phyloP scores from a whole-genome alignment of 2,113 vertebrate species.

The Bubo bubo region DNA sequence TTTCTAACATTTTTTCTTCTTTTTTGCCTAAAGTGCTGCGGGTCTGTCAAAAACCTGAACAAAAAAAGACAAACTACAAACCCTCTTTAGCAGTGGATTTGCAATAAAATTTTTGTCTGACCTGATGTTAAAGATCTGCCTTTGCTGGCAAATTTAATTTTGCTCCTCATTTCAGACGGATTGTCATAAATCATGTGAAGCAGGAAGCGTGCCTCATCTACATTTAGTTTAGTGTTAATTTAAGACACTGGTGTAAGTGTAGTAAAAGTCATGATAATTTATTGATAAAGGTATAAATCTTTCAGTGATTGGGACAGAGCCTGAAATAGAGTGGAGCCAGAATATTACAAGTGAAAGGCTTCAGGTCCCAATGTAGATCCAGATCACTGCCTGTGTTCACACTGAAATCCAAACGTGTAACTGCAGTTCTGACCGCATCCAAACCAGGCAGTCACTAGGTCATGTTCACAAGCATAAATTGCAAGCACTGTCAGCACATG shows the following conservation, averaged over 20 bases:
- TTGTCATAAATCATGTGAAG: slow-evolving; percentile 42
- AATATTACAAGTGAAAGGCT: slow-evolving; percentile 6
- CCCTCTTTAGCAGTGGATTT: background rate
- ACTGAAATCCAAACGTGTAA: slow-evolving; percentile 33
- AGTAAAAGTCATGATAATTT: slow-evolving; percentile 70
- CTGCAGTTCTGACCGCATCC: slow-evolving; percentile 12
- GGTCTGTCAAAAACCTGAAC: background rate
- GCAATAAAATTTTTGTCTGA: background rate
- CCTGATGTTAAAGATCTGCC: background rate
- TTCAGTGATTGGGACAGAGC: slow-evolving; percentile 57
- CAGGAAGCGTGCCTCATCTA: slow-evolving; percentile 62
- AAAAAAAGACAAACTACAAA: background rate
- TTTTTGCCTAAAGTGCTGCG: background rate
- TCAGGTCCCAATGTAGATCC: slow-evolving; percentile 4
- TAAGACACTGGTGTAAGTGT: slow-evolving; percentile 51
- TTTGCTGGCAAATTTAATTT: slow-evolving; percentile 32
- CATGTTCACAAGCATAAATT: slow-evolving; percentile 43
- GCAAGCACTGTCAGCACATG: slow-evolving; percentile 48
- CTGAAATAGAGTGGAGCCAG: slow-evolving; percentile 5
- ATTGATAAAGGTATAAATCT: slow-evolving; percentile 68
- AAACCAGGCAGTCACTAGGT: slow-evolving; percentile 29
- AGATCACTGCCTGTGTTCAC: slow-evolving; percentile 24
- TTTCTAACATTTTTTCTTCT: background rate
- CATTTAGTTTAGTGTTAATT: slow-evolving; percentile 60
- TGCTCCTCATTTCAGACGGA: slow-evolving; percentile 2